phyloP scores from a whole-genome alignment of 1,140 invertebrate genomes.

The Caenorhabditis brenneri region DNA sequence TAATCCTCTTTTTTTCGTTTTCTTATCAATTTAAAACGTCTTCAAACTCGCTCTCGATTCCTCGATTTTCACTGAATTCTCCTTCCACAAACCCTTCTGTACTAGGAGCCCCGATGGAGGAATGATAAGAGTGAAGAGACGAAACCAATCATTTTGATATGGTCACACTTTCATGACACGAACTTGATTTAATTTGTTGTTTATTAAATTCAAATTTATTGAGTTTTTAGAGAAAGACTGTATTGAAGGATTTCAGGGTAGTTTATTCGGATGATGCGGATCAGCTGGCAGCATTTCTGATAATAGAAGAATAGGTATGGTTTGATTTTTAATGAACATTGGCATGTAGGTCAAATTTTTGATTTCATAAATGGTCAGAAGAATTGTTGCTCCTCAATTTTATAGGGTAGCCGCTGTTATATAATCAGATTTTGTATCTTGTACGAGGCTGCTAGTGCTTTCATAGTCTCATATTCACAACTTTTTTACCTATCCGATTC shows the following conservation, averaged over 20 bases:
- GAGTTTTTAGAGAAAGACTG: too few species aligned
- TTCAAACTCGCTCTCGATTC: background rate
- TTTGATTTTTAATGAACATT: too few species aligned
- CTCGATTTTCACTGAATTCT: slow-evolving; percentile 13
- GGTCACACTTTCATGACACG: background rate
- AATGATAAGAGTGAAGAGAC: too few species aligned
- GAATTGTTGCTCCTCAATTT: too few species aligned
- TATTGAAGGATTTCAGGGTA: background rate
- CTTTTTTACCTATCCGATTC: too few species aligned
- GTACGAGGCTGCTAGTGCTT: too few species aligned
- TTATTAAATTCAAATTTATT: background rate
- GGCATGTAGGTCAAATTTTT: too few species aligned
- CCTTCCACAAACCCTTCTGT: background rate
- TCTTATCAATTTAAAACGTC: background rate
- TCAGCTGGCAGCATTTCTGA: background rate
- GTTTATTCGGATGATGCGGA: background rate
- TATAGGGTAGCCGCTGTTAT: too few species aligned
- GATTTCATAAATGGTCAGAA: too few species aligned
- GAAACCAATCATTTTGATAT: background rate
- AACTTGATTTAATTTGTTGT: background rate
- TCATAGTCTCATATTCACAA: too few species aligned
- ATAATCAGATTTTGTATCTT: too few species aligned
- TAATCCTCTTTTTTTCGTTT: background rate
- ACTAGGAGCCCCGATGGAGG: background rate
- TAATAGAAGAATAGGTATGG: background rate